Conservation (phyloP, 2,797 vertebrate species). For the Pipistrellus nathusii region DNA sequence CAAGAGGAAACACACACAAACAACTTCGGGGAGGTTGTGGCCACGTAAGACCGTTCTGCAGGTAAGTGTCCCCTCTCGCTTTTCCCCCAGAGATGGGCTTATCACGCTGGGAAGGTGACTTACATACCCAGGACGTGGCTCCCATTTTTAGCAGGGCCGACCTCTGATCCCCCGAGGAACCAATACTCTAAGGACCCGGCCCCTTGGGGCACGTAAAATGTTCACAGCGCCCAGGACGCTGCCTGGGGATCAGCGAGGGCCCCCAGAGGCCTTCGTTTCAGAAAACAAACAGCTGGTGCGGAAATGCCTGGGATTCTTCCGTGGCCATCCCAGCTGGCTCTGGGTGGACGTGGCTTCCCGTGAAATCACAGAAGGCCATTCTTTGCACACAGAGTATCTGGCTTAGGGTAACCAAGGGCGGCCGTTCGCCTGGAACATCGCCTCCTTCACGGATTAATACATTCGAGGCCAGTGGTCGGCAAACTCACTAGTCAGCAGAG, state of each 20-base stretch:
- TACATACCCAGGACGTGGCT: slow-evolving; percentile 38
- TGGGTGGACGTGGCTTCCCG: slow-evolving; percentile 78
- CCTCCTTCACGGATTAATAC: background rate
- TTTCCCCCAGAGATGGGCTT: slow-evolving; percentile 50
- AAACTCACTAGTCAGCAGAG: too few species aligned
- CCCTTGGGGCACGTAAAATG: slow-evolving; percentile 83
- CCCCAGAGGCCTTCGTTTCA: slow-evolving; percentile 87
- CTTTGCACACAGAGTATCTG: slow-evolving; percentile 29
- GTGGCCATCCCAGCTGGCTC: slow-evolving; percentile 80
- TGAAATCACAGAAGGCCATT: slow-evolving; percentile 74
- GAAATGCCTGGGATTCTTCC: slow-evolving; percentile 87
- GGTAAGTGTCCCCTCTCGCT: background rate
- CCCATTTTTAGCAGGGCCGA: slow-evolving; percentile 73
- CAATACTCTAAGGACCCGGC: slow-evolving; percentile 68
- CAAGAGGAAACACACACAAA: background rate
- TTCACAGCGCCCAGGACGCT: slow-evolving; percentile 83
- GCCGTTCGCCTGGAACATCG: background rate
- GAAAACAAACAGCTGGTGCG: slow-evolving; percentile 87
- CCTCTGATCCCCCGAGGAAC: slow-evolving; percentile 73
- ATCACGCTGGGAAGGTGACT: background rate
- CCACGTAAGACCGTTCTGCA: background rate
- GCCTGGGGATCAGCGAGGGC: slow-evolving; percentile 85
- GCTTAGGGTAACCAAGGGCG: slow-evolving; percentile 59
- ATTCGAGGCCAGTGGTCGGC: too few species aligned
- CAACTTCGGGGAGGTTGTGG: background rate